Base-by-base conservation (phyloP, 2,113 vertebrate genomes). In the Panurus biarmicus region DNA sequence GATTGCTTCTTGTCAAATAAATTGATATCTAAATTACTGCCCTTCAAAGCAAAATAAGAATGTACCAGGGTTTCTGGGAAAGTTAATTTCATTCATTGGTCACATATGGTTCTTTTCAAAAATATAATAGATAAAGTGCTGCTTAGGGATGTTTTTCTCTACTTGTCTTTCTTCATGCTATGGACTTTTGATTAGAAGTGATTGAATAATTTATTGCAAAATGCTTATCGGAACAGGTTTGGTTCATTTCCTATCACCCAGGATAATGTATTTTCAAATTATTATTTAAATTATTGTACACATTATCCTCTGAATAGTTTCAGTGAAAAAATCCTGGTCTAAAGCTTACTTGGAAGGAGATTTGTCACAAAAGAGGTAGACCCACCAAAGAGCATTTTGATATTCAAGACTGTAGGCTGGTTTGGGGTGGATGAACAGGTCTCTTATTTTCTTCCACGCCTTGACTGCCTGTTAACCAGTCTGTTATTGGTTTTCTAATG, bases 401-500 rank as follows among this genome's bases (percentile, higher is more conserved):
- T 71, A 42, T 51, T 78, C 56, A 80, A 57, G 72, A 18, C 48
- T 60, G 36, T 57, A 48, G 73, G 36, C 60, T 92, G 65, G 25
- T 53, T 93, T 84, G 64, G 57, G 88, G 85, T 78, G 31, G 51
- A 57, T 64, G 47, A 95, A 88, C 79, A 84, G 57, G 87, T 86
- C 69, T 85, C 89, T 83, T 48, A 33, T 54, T 95, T 86, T 93
- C 54, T 86, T 95, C 79, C 85, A 88, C 6, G 0, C 56, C 82
- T 93, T 80, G 60, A 80, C 85, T 91, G 75, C 67, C 62, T 93
- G 67, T 92, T 95, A 90, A 85, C 82, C 73, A 90, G 82, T 64
- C 85, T 96, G 92, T 92, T 91, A 88, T 33, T 71, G 85, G 92
- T 64, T 90, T 93, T 91, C 48, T 81, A 92, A 67, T 72, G 79